Evolutionary conservation across 2,888 invertebrate species (phyloP), one percentile per base, ranked within the genome.

Genomic region (Pristionchus japonicus): DNA sequence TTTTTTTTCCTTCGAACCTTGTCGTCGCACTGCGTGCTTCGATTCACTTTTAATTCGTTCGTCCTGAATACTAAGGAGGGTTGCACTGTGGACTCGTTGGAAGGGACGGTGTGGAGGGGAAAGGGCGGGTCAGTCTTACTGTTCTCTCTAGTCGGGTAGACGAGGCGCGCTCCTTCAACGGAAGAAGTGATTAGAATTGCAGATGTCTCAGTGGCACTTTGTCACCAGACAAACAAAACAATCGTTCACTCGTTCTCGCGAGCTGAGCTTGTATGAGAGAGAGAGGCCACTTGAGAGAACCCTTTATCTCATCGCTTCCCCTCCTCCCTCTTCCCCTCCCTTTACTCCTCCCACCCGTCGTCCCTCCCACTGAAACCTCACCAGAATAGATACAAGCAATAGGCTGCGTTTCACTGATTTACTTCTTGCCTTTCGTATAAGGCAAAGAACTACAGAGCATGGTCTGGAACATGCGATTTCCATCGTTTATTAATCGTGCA

Each of bases 231-330:
- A 74, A 74, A 74, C 70, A 74, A 74, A 74, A 74, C 70, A 74
- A 74, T 74, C 70, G 70, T 74, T 64, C 64, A 34, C 64, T 64
- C 27, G 64, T 64, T 64, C 64, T 27, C 31, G 9, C 34, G 70
- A 70, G n/a, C n/a, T n/a, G n/a, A n/a, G 67, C 67, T 67, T 67
- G 67, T 67, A 67, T 20, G 70, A 37, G 9, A 74, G 70, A 74
- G 23, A 74, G 40, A 23, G 70, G 70, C 31, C 40, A 74, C 70
- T 74, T 74, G 70, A 74, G 70, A 74, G 70, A n/a, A n/a, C n/a
- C n/a, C 70, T 74, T 40, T 74, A 74, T 74, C 40, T 74, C 40
- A 37, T 74, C 70, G 40, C 20, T 40, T 40, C 40, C 64, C 70
- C 70, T 74, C 40, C 37, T 40, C 70, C 9, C 20, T 31, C 70